Base-by-base conservation (phyloP, 2,888 invertebrate genomes). In the Itoplectis maculator region DNA sequence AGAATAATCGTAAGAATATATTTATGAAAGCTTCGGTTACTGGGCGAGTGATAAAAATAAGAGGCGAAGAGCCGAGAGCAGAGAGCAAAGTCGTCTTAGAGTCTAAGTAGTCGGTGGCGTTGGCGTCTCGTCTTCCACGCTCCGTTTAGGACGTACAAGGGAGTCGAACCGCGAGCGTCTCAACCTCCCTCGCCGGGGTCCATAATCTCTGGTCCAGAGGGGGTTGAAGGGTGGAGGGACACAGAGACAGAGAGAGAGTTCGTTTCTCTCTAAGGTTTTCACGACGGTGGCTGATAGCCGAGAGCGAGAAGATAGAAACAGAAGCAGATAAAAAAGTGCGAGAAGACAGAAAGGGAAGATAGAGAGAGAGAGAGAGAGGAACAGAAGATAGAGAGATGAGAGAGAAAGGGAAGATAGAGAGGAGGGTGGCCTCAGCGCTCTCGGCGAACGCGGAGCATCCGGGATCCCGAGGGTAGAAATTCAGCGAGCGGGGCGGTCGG, bases 401-500 rank as follows among this genome's bases (percentile, higher is more conserved):
- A n/a, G n/a, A n/a, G n/a, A n/a, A n/a, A n/a, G n/a, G n/a, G n/a
- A n/a, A n/a, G n/a, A n/a, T n/a, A n/a, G n/a, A n/a, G n/a, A n/a
- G n/a, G 70, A 79, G 79, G 79, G 47, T 76, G 84, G 79, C 29
- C 5, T 5, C n/a, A n/a, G n/a, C 5, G 29, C 73, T 77, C 68
- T n/a, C n/a, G n/a, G 79, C 75, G 76, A 82, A 84, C 88, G n/a
- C n/a, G 89, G 81, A 89, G 88, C 88, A 91, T 91, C 91, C 91
- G 90, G 91, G 90, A 91, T 91, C 86, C 88, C 87, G 88, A 89
- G 90, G 90, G 89, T 89, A 88, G 88, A n/a, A n/a, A n/a, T 88
- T 87, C 87, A n/a, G n/a, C 87, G 89, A 88, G 89, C 89, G 89
- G 92, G 92, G 92, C 91, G 91, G 91, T 91, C 92, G 91, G 92